Percentiles rank a stretch among this genome's conserved stretches.
phyloP scores from a whole-genome alignment of 2,113 vertebrate species.

The Turdus rufiventris region DNA sequence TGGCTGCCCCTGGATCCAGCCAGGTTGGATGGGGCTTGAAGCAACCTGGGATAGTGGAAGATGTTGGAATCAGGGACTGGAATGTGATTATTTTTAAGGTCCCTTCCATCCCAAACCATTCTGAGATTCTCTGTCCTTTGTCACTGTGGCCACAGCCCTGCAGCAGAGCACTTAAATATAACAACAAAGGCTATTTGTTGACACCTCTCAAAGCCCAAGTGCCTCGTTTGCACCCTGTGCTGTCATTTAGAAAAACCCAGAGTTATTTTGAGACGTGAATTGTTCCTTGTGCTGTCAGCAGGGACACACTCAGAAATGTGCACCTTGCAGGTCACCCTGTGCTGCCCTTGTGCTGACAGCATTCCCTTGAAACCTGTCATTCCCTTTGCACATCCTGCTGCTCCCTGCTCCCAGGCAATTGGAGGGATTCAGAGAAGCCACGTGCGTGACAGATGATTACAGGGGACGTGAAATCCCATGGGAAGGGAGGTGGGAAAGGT shows the following conservation, averaged over 20 bases:
- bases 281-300: background rate
- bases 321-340: background rate
- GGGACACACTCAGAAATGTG: background rate
- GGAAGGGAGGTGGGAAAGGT: background rate
- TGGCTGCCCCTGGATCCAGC: background rate
- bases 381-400: background rate
- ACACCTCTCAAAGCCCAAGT: background rate
- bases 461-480: fast-evolving
- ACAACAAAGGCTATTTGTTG: background rate
- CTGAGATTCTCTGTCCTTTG: background rate
- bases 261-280: background rate
- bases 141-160: background rate
- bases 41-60: fast-evolving
- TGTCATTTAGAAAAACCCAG: background rate
- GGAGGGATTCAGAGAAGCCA: background rate
- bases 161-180: background rate
- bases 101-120: background rate
- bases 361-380: background rate
- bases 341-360: background rate
- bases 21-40: background rate
- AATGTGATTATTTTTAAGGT: background rate
- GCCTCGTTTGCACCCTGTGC: background rate
- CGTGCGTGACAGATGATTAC: background rate
- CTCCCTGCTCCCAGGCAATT: background rate
- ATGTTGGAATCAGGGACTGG: background rate